phyloP scores from a whole-genome alignment of 2,888 invertebrate species.

The Eupithecia pulchellata region DNA sequence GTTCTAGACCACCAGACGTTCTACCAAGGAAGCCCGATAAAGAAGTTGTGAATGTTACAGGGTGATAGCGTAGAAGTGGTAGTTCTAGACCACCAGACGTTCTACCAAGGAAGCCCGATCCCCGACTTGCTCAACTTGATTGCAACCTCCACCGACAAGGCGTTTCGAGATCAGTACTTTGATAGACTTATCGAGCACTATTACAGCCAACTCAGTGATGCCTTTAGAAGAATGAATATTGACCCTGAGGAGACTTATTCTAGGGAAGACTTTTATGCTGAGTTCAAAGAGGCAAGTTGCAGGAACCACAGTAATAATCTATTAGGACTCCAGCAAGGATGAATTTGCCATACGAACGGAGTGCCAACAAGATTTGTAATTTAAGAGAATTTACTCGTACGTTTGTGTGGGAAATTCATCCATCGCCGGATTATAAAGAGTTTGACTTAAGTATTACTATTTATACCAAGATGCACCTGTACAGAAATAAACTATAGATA shows the following conservation, averaged over 20 bases:
- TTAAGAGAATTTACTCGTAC: too few species aligned
- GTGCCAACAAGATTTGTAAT: too few species aligned
- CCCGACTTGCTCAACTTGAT: neutral
- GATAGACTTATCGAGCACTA: neutral
- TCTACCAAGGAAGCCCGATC: neutral
- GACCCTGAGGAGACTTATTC: neutral
- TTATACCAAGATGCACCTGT: too few species aligned
- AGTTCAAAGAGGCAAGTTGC: neutral
- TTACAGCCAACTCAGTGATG: neutral
- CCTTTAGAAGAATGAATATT: neutral
- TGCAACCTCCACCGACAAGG: neutral
- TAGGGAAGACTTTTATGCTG: slow-evolving; percentile 8
- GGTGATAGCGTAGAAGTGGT: neutral
- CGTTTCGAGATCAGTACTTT: neutral
- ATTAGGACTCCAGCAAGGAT: too few species aligned
- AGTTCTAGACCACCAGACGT: neutral
- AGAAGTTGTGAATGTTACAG: neutral
- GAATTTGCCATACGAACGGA: too few species aligned
- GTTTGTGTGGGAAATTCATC: too few species aligned
- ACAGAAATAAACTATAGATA: too few species aligned
- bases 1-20: too few species aligned
- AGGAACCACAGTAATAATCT: too few species aligned
- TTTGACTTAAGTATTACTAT: too few species aligned
- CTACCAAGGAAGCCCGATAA: too few species aligned
- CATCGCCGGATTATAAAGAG: too few species aligned